Conservation (phyloP, 2,888 invertebrate genomes). For the Hartigia nigra region DNA sequence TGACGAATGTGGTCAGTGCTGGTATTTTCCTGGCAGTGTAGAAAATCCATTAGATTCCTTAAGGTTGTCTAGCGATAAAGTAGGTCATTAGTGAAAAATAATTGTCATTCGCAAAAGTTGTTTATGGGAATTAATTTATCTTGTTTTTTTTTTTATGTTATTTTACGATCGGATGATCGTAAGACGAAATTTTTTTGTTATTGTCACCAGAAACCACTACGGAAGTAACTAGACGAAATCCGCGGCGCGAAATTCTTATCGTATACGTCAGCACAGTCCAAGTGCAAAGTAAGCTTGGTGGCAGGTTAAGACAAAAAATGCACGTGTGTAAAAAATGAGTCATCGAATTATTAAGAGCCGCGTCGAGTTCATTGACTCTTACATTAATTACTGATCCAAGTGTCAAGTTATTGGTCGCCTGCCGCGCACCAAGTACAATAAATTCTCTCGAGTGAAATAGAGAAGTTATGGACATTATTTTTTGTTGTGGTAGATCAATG, state of each 20-base stretch:
- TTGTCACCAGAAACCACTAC: not conserved
- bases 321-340: slow-evolving; percentile 48
- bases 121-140: no score
- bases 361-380: slow-evolving; percentile 46
- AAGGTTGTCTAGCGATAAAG: not conserved
- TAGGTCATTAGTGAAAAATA: not conserved
- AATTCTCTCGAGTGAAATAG: not conserved
- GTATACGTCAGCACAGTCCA: slow-evolving; percentile 17
- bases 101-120: no score
- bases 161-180: not conserved
- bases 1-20: slow-evolving; percentile 41
- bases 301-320: slow-evolving; percentile 29
- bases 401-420: slow-evolving; percentile 1
- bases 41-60: slow-evolving; percentile 27
- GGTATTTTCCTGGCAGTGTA: slow-evolving; percentile 35
- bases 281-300: slow-evolving; percentile 29
- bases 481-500: not conserved
- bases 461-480: not conserved
- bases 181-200: not conserved
- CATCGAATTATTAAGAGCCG: slow-evolving; percentile 45
- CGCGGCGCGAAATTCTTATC: not conserved
- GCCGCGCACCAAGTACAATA: not conserved
- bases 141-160: no score
- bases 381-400: slow-evolving; percentile 15
- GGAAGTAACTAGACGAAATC: not conserved